These are phyloP conservation scores for Eudyptes chrysolophus DNA, from an alignment of 2,113 vertebrate genomes.

Conservation along the genomic window DNA sequence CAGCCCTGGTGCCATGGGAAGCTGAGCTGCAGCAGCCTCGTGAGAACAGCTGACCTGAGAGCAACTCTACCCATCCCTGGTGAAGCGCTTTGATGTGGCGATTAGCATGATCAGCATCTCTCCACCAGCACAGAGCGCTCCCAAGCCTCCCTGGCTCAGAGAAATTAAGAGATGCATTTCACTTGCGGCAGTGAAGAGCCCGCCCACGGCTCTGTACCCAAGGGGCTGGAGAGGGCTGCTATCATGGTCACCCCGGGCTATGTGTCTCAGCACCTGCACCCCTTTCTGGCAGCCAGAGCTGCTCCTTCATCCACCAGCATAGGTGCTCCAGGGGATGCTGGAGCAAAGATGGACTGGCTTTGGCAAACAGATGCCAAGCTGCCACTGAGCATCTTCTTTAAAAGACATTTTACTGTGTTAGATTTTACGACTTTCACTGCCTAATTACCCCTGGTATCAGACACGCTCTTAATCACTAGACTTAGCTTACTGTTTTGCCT, in stretches of 20 bases:
- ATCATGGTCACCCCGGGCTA: not conserved
- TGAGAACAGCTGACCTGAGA: not conserved
- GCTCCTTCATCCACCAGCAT: not conserved
- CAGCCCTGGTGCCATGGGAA: not conserved
- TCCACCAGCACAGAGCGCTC: not conserved
- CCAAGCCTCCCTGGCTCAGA: not conserved
- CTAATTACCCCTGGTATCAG: constrained; percentile 7
- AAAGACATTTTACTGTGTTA: not conserved
- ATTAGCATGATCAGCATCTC: not conserved
- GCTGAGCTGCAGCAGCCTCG: not conserved
- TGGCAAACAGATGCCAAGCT: not conserved
- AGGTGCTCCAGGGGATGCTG: not conserved
- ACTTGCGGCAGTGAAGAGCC: not conserved
- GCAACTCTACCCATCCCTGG: not conserved
- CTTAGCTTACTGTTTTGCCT: constrained; percentile 35
- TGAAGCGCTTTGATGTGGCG: not conserved
- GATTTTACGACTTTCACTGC: not conserved
- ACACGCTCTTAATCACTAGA: constrained; percentile 31
- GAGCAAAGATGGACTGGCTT: not conserved
- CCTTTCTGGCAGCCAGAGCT: not conserved
- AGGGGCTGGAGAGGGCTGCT: not conserved
- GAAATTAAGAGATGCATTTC: not conserved
- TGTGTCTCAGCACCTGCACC: not conserved
- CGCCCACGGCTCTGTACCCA: fast-evolving
- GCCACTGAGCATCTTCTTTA: not conserved